Evolutionary conservation across 2,797 vertebrate species (phyloP), one percentile per base, ranked within the genome.

Genomic region (Ctenosaura bakeri): DNA sequence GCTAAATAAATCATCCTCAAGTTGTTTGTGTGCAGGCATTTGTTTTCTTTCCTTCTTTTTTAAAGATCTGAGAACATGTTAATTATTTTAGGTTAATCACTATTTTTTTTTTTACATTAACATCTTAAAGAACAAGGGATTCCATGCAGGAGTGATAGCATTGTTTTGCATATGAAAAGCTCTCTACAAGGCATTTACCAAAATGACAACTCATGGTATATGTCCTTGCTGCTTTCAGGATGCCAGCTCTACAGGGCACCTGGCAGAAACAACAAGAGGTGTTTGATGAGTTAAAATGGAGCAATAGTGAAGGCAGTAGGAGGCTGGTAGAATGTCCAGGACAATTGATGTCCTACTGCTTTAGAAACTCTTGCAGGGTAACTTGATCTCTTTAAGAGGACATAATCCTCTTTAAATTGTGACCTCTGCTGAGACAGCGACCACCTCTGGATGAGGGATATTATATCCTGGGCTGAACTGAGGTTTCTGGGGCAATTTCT

Each of bases 91-190:
- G 83, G 90, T 88, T 85, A 74, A 85, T 89, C 76, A 85, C 87
- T 73, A 92, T 92, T 94, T 94, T 93, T 12, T 32, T 90, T 42
- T 88, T 87, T 83, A 86, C 77, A 76, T 90, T 90, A 90, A 92
- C 85, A 86, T 88, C 79, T 93, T 83, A 88, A 87, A 84, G 79
- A 71, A 46, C 74, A 86, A 79, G 86, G 56, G 86, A 90, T 93
- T 81, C 91, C 87, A 42, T 74, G 24, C 26, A 13, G 90, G 88
- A 85, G 89, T 87, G 85, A 87, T 52, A 84, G 85, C 52, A 22
- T 26, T 85, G 59, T 46, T 92, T 93, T 93, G 90, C 86, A 91
- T 85, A 91, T 88, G 88, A 91, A 92, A 93, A 90, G 66, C 69
- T 5, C 83, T 77, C 84, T 91, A 81, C 78, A 46, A 42, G 38